These are phyloP conservation scores for Margaritifera margaritifera DNA, from an alignment of 2,888 invertebrate species.

Conservation along the genomic window DNA sequence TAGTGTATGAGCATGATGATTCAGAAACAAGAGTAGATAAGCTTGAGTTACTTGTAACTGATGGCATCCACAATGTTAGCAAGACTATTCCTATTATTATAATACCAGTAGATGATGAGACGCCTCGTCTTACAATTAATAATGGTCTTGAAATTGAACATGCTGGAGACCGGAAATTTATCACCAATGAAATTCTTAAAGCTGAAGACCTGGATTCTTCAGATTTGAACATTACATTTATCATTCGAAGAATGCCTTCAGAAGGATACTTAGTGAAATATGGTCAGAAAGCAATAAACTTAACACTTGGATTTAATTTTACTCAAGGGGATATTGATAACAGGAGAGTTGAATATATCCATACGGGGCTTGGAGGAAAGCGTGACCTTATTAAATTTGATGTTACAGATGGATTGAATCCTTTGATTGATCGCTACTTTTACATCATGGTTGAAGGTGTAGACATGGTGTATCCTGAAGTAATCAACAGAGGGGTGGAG, in stretches of 20 bases:
- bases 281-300: conserved; percentile 46
- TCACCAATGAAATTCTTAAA: conserved; percentile 64
- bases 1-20: conserved; percentile 72
- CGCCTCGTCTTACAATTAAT: conserved; percentile 70
- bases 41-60: conserved; percentile 67
- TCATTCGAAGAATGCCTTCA: conserved; percentile 64
- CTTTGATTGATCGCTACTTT: conserved; percentile 69
- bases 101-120: conserved; percentile 72
- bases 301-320: conserved; percentile 68
- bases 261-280: conserved; percentile 63
- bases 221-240: conserved; percentile 64
- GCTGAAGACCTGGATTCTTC: conserved; percentile 71
- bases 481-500: conserved; percentile 68
- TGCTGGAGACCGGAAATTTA: conserved; percentile 62
- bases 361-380: conserved; percentile 66
- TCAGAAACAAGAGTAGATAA: conserved; percentile 69
- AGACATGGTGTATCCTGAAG: conserved; percentile 67
- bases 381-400: conserved; percentile 72
- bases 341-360: conserved; percentile 62
- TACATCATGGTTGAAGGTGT: conserved; percentile 69
- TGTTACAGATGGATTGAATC: conserved; percentile 71
- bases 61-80: conserved; percentile 67
- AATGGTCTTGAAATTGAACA: conserved; percentile 69
- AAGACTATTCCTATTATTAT: conserved; percentile 67
- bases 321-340: conserved; percentile 71